Conservation (phyloP, 37 sponge, comb jelly and placozoan genomes). For the Chondrilla cf. caribensis region DNA sequence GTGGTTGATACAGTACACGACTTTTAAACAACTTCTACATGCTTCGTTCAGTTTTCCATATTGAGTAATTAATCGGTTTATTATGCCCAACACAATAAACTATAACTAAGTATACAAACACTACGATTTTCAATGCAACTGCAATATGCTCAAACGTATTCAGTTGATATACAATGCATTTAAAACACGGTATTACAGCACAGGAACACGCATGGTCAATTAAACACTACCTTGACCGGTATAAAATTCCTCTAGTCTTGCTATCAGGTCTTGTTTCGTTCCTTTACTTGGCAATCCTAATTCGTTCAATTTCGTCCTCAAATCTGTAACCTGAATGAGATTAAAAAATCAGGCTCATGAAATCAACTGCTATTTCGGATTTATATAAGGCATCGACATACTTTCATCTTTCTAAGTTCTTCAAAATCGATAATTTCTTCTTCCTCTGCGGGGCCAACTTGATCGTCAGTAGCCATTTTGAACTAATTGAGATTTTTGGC, state of each 20-base stretch:
- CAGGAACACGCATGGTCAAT: background rate
- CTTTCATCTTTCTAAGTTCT: conserved; percentile 75
- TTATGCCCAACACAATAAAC: too few relatives aligned
- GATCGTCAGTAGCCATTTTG: conserved; percentile 9
- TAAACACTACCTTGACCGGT: conserved; percentile 44
- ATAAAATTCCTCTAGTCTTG: conserved; percentile 63
- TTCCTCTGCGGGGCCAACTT: conserved; percentile 28
- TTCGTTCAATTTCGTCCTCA: conserved; percentile 50
- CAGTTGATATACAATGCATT: too few relatives aligned
- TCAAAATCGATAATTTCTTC: conserved; percentile 58
- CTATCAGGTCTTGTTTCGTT: conserved; percentile 69
- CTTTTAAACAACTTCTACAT: too few relatives aligned
- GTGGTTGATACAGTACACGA: too few relatives aligned
- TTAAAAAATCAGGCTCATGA: background rate
- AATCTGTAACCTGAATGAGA: conserved; percentile 56
- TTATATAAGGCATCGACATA: background rate
- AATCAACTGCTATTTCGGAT: background rate
- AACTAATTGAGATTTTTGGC: background rate
- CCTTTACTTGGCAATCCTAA: conserved; percentile 68
- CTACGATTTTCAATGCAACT: too few relatives aligned
- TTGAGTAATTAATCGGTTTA: too few relatives aligned
- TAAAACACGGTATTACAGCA: too few relatives aligned
- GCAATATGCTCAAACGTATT: too few relatives aligned
- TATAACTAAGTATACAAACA: too few relatives aligned
- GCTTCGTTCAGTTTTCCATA: too few relatives aligned